Conservation (phyloP, 2,888 invertebrate genomes). For the Apotomis turbidana region DNA sequence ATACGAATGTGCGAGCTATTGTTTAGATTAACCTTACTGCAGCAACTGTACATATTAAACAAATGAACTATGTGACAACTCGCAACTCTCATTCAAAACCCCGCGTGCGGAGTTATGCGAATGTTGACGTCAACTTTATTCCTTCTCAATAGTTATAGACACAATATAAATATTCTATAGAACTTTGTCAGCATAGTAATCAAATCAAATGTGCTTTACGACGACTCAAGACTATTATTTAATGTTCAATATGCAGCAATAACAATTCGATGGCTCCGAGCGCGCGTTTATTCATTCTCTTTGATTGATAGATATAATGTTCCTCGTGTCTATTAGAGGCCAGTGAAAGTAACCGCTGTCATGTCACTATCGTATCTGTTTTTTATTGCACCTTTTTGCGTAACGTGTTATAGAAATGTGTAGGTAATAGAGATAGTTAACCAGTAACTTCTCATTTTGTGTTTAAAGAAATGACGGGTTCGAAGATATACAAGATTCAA, state of each 20-base stretch:
- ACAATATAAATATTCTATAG: background rate
- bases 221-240: background rate
- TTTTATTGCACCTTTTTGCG: constrained; percentile 36
- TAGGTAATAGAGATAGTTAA: constrained; percentile 15
- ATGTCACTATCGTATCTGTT: constrained; percentile 39
- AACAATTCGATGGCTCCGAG: constrained; percentile 1
- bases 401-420: constrained; percentile 25
- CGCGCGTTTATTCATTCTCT: constrained; percentile 15
- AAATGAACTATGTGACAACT: constrained; percentile 2
- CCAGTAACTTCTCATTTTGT: constrained; percentile 1
- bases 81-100: background rate
- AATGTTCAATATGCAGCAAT: background rate
- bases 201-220: background rate
- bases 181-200: background rate
- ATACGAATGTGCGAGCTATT: constrained; percentile 21
- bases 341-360: constrained; percentile 42
- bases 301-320: constrained; percentile 38
- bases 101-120: background rate
- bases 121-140: background rate
- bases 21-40: constrained; percentile 17
- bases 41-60: constrained; percentile 17
- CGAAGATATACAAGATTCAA: background rate
- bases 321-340: constrained; percentile 36
- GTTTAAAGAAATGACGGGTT: background rate
- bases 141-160: background rate